Evolutionary conservation across 1,140 invertebrate genomes (phyloP).

Genomic region (Bombus ignitus): DNA sequence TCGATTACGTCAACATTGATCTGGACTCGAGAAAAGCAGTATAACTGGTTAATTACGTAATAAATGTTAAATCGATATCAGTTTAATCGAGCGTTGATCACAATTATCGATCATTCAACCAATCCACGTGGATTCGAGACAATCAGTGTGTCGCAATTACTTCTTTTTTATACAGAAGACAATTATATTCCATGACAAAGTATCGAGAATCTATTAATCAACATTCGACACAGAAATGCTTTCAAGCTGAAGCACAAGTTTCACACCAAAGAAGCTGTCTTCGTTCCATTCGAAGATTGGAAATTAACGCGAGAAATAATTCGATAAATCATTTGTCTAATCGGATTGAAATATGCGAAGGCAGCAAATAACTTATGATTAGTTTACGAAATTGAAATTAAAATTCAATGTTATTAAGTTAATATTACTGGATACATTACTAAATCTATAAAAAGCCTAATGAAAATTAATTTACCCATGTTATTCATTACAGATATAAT

Average conservation of each 20-base stretch:
- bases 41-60: too few species aligned
- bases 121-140: too few species aligned
- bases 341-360: background rate
- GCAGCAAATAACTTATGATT: background rate
- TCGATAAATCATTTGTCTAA: slow-evolving; percentile 7
- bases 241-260: background rate
- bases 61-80: too few species aligned
- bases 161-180: background rate
- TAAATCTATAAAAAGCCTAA: background rate
- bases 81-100: too few species aligned
- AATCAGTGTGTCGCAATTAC: too few species aligned
- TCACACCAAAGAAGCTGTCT: background rate
- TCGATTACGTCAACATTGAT: too few species aligned
- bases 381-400: background rate
- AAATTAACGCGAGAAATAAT: background rate
- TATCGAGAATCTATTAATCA: too few species aligned
- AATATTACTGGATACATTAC: background rate
- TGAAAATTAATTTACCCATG: background rate
- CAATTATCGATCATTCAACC: too few species aligned
- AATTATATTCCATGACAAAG: background rate
- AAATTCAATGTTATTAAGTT: background rate
- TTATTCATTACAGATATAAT: background rate
- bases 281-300: background rate
- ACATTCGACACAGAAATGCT: background rate
- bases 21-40: too few species aligned